Evolutionary conservation across 1,140 invertebrate species (phyloP), one percentile per base, ranked within the genome.

Genomic region (Drosophila baimaii): DNA sequence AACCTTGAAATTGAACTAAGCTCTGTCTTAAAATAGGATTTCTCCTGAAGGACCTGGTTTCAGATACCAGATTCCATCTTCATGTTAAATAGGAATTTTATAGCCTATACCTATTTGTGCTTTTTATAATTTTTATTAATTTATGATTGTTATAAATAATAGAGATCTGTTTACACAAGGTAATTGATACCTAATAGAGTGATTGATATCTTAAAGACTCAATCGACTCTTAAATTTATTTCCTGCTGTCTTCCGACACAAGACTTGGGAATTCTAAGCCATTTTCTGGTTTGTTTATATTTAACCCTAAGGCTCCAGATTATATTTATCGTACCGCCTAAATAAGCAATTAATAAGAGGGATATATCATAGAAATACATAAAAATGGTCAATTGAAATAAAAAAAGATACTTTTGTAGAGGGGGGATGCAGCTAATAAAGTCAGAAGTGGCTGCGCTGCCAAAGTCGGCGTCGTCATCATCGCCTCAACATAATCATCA

Each of bases 371-470:
- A 3, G 9, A 52, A 21, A 33, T 8, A 19, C n/a, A 15, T 6
- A 33, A 7, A 49, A 29, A 29, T 4, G 1, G n/a, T 19, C 3
- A 31, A 51, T 51, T 19, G 6, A 12, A 2, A 7, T 19, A 13
- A 3, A 49, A n/a, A n/a, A n/a, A n/a, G n/a, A n/a, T n/a, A n/a
- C n/a, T n/a, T n/a, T n/a, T n/a, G n/a, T n/a, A n/a, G n/a, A n/a
- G n/a, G n/a, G n/a, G n/a, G 21, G 41, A 33, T 71, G 78, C 78
- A 80, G 43, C 52, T 52, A 52, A 33, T 55, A 70, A 71, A 64
- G 23, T 12, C 33, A 61, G 25, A 64, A 44, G 47, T 43, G 39
- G 47, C 70, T 44, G 33, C 52, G 63, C 69, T 78, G 81, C 51
- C 75, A 49, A 56, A 56, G 69, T 64, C 51, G 41, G 21, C 15